A percentile compares a stretch with the other conserved stretches of the same genome.
phyloP scores from a whole-genome alignment of 2,888 invertebrate genomes.

The Glyphotaelius pellucidus region DNA sequence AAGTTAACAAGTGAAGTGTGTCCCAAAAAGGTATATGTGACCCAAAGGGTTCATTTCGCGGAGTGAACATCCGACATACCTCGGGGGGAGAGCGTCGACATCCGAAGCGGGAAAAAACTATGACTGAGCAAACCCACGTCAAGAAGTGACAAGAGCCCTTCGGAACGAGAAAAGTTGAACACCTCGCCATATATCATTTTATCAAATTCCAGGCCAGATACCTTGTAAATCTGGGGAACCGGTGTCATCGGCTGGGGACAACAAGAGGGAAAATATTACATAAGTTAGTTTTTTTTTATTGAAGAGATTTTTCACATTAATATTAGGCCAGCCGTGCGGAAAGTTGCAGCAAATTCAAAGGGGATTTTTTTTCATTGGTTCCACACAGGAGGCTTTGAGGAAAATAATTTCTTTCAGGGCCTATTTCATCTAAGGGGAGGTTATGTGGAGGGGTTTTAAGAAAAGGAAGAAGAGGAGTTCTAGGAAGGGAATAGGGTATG shows the following conservation, averaged over 20 bases:
- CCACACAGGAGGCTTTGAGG: too few relatives aligned
- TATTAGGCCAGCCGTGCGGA: background rate
- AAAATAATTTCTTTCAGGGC: too few relatives aligned
- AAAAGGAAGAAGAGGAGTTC: too few relatives aligned
- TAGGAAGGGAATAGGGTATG: too few relatives aligned
- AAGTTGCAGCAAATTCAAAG: background rate
- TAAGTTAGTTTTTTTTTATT: background rate
- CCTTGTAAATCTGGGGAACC: background rate
- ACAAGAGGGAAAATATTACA: background rate
- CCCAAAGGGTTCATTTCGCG: background rate
- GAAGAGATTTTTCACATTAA: background rate
- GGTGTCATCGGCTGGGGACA: background rate
- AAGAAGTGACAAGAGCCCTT: constrained; percentile 6
- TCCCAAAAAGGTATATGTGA: background rate
- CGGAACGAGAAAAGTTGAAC: constrained; percentile 3
- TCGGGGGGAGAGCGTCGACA: background rate
- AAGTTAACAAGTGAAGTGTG: background rate
- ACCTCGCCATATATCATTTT: background rate
- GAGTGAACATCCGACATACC: background rate
- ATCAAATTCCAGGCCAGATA: background rate
- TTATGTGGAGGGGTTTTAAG: too few relatives aligned
- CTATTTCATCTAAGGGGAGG: too few relatives aligned
- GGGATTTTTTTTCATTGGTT: too few relatives aligned
- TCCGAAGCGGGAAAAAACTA: background rate
- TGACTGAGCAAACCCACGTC: background rate